A percentile compares a stretch with the other conserved stretches of the same genome.
These are phyloP conservation scores for Hydropotes inermis DNA, from an alignment of 2,113 vertebrate species.

Conservation along the genomic window DNA sequence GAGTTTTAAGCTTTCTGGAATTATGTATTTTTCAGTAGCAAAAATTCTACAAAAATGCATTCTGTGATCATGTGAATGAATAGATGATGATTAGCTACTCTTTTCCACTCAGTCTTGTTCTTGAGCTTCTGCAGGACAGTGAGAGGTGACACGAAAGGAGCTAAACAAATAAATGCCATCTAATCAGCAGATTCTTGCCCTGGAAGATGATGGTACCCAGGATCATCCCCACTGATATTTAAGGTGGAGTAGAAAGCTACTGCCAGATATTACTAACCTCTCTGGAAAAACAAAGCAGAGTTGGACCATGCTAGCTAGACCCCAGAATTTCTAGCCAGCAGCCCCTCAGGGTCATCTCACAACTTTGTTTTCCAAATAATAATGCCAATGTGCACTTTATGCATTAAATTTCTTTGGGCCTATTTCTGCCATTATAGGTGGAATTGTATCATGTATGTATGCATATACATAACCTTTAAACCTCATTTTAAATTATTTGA, in stretches of 20 bases:
- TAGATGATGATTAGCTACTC: neutral
- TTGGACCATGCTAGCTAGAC: neutral
- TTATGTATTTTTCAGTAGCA: neutral
- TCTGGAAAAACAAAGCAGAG: neutral
- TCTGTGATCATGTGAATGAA: neutral
- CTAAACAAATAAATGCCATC: neutral
- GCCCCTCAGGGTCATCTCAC: neutral
- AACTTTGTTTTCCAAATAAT: neutral
- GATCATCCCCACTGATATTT: neutral
- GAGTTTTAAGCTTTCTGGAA: neutral
- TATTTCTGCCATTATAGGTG: neutral
- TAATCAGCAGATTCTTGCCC: neutral
- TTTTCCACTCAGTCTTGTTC: neutral
- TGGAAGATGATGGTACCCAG: neutral
- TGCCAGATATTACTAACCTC: neutral
- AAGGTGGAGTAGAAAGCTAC: neutral
- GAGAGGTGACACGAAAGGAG: neutral
- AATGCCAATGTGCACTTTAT: neutral
- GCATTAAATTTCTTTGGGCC: neutral
- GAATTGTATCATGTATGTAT: neutral
- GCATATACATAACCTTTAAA: neutral
- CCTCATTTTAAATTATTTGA: neutral
- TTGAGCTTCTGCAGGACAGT: neutral
- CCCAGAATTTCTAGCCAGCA: neutral
- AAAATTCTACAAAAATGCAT: neutral